Base-by-base conservation (phyloP, 64 coral and sea anemone species). In the Acropora yongei region DNA sequence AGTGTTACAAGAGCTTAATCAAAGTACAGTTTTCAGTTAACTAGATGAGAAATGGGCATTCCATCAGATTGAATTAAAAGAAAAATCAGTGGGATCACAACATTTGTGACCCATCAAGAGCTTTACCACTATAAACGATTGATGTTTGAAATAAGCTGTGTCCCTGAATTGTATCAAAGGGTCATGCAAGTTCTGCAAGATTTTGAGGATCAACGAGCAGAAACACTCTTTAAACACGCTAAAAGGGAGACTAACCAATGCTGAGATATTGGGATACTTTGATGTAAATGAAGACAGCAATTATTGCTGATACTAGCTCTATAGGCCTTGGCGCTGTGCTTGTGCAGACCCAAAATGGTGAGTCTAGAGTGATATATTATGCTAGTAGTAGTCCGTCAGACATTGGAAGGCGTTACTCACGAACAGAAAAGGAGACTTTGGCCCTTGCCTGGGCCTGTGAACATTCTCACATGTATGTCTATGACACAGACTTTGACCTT, bases 71-170 rank as follows among this genome's bases (percentile, higher is more conserved):
- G 75, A 84, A 39, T 13, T 93, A 42, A 69, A 41, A 44, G 80
- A 92, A 86, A 55, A 92, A 67, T 57, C 79, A 20, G 90, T 11
- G 61, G 41, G 13, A 91, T 87, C 18, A 87, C 91, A 47, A 87
- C 83, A 55, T 93, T 93, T 69, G 18, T 66, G 41, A 93, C 74
- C 47, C 91, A 87, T 49, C 19, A 12, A 47, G 91, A 74, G 10
- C 83, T 87, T 19, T 85, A 68, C 41, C 72, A 44, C 2, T 93
- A 87, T 41, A 93, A 84, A 39, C 11, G 83, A 41, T 57, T 93
- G n/a, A 93, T 86, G n/a, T 93, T 93, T 87, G 75, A 83, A 5
- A 80, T 78, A 48, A 81, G 11, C 0, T 93, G 44, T 17, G 91
- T 84, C 49, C 51, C 68, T 73, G 50, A 93, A 74, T 80, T 87